Percentiles rank a stretch among this genome's conserved stretches.
These are phyloP conservation scores for Eumacrocentrus americanus DNA, from an alignment of 2,888 invertebrate species.

Conservation along the genomic window DNA sequence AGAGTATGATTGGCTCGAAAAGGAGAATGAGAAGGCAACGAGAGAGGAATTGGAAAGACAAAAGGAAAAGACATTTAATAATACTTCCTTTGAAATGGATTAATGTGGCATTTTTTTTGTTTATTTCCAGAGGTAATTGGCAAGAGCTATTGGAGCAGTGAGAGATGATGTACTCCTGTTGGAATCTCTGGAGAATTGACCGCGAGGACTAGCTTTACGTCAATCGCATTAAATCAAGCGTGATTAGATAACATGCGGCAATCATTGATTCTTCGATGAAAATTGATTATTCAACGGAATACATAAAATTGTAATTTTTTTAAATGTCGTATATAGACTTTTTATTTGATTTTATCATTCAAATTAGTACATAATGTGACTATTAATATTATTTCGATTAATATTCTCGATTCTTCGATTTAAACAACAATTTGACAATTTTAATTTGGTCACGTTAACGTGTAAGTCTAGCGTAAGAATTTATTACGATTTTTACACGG, in stretches of 20 bases:
- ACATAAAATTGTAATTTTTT: not conserved
- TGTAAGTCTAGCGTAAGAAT: not conserved
- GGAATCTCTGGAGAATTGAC: not conserved
- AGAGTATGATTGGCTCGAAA: too few relatives aligned
- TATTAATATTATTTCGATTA: not conserved
- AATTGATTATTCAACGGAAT: not conserved
- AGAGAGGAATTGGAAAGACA: too few relatives aligned
- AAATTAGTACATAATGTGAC: not conserved
- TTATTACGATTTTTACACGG: too few relatives aligned
- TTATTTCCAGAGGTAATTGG: conserved; percentile 54
- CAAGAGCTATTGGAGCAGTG: conserved; percentile 59
- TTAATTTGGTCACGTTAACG: not conserved
- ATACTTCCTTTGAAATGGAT: not conserved
- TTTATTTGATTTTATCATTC: not conserved
- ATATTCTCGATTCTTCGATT: not conserved
- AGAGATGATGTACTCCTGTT: conserved; percentile 50
- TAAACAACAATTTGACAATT: not conserved
- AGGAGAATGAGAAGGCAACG: too few relatives aligned
- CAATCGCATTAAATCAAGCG: too few relatives aligned
- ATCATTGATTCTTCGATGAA: not conserved
- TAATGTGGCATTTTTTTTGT: conserved; percentile 20
- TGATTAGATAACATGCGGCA: too few relatives aligned
- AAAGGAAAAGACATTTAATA: too few relatives aligned
- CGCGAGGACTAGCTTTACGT: not conserved
- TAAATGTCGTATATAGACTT: not conserved